Conservation (phyloP, 2,113 vertebrate genomes). For the Catharus bicknelli region DNA sequence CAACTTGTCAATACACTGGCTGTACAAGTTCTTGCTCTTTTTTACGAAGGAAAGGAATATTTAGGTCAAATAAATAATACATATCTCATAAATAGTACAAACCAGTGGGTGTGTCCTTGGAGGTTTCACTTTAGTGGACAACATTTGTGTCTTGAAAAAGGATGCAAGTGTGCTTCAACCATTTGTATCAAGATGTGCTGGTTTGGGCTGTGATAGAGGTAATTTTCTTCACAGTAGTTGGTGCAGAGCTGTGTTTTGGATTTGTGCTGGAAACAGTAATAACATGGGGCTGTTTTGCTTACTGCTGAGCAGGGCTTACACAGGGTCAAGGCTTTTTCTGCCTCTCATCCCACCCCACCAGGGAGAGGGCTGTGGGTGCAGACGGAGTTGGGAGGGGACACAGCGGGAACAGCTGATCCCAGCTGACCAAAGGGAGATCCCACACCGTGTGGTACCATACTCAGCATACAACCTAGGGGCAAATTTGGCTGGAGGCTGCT, state of each 20-base stretch:
- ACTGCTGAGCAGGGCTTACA: background rate
- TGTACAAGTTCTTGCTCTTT: background rate
- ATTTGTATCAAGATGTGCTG: background rate
- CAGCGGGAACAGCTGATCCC: background rate
- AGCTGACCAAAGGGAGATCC: background rate
- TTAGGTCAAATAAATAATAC: slow-evolving; percentile 47
- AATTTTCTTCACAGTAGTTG: background rate
- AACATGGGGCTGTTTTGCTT: background rate
- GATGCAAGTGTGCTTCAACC: background rate
- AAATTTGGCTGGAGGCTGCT: background rate
- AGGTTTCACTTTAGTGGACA: background rate
- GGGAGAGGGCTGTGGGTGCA: accelerated
- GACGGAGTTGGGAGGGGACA: background rate
- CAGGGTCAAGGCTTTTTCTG: background rate
- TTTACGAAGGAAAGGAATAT: slow-evolving; percentile 26
- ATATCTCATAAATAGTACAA: slow-evolving; percentile 21
- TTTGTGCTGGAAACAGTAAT: background rate
- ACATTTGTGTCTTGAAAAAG: background rate
- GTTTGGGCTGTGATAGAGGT: background rate
- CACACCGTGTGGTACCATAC: accelerated
- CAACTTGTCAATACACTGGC: background rate
- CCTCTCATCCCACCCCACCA: background rate
- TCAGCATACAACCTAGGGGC: background rate
- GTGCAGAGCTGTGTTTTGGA: background rate
- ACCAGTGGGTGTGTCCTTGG: background rate